Percentiles rank a stretch among this genome's conserved stretches.
Conservation (phyloP, 2,888 invertebrate species). For the Leucoma salicis region DNA sequence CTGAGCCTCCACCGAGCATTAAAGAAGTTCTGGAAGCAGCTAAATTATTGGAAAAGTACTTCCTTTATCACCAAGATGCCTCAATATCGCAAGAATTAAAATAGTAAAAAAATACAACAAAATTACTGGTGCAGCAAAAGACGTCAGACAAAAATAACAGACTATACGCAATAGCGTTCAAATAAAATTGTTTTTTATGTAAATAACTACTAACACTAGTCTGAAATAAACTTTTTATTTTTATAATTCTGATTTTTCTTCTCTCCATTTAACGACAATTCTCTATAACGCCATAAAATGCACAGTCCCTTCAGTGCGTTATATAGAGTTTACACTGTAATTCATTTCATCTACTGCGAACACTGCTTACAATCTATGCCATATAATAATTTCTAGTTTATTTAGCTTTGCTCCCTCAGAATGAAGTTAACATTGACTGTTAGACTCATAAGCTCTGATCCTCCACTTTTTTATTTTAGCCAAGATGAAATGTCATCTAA, state of each 20-base stretch:
- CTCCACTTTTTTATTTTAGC: no score
- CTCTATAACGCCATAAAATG: not conserved
- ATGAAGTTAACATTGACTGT: no score
- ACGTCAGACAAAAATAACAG: conserved; percentile 16
- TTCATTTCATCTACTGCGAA: no score
- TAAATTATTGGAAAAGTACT: conserved; percentile 3
- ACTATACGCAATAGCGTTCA: conserved; percentile 9
- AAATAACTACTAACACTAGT: not conserved
- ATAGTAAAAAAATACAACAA: conserved; percentile 5
- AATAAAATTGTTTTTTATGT: conserved; percentile 2
- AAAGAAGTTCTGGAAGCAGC: conserved; percentile 19
- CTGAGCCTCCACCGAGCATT: conserved; percentile 13
- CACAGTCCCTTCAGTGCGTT: not conserved
- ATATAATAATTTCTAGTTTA: conserved; percentile 1
- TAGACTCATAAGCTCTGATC: no score
- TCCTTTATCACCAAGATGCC: not conserved
- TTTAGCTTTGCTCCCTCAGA: no score
- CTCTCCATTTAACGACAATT: not conserved
- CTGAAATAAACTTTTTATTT: not conserved
- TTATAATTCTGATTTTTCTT: not conserved
- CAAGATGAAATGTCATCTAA: no score
- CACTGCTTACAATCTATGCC: no score
- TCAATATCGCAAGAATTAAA: conserved; percentile 24
- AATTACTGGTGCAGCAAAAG: conserved; percentile 17
- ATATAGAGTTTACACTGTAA: not conserved